Conservation (phyloP, 1,140 invertebrate species). For the Campoletis sonorensis region DNA sequence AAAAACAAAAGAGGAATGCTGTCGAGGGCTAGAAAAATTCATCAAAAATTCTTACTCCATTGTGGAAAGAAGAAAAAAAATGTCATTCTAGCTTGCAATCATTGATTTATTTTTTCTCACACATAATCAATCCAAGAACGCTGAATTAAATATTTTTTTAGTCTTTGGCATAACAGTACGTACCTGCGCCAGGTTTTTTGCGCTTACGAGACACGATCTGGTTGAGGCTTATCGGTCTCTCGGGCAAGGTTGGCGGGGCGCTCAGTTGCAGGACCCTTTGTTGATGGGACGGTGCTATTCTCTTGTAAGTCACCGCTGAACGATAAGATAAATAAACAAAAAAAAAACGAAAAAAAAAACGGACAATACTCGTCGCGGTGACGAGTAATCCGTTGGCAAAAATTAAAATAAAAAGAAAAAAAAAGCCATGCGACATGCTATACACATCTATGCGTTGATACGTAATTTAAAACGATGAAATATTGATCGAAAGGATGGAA, state of each 20-base stretch:
- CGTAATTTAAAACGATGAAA: background rate
- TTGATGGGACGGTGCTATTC: conserved; percentile 72
- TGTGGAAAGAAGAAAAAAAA: background rate
- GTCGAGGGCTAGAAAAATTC: background rate
- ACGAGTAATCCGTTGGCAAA: conserved; percentile 37
- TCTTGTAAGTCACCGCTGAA: conserved; percentile 76
- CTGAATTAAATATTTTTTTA: conserved; percentile 27
- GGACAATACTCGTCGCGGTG: conserved; percentile 36
- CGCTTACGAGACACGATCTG: conserved; percentile 81
- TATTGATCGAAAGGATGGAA: conserved; percentile 25
- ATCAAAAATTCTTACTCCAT: background rate
- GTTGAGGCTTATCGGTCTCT: conserved; percentile 59
- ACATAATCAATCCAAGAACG: conserved; percentile 34
- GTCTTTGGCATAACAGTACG: conserved; percentile 50
- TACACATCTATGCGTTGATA: background rate
- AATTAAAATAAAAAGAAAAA: conserved; percentile 50
- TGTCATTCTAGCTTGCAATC: conserved; percentile 9
- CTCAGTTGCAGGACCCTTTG: conserved; percentile 59
- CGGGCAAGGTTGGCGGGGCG: conserved; percentile 42
- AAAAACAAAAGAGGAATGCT: background rate
- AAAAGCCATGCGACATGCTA: conserved; percentile 38
- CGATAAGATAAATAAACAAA: conserved; percentile 59
- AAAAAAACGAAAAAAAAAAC: conserved; percentile 53
- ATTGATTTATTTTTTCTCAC: background rate
- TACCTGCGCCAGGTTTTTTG: conserved; percentile 86